phyloP scores from a whole-genome alignment of 2,888 invertebrate species.

The Drosophila gaucha region DNA sequence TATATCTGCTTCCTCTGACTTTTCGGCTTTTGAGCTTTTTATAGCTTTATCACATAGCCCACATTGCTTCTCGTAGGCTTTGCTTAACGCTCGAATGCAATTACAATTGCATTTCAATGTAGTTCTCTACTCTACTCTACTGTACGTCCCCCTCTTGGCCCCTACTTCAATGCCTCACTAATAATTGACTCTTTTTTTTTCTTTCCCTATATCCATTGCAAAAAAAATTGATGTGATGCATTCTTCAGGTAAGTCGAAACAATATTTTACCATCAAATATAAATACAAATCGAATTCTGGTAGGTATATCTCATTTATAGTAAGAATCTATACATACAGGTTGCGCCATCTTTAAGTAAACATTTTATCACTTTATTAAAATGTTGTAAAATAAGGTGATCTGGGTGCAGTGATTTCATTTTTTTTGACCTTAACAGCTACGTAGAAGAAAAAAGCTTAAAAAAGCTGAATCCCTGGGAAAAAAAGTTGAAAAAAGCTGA shows the following conservation, averaged over 20 bases:
- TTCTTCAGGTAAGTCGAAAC: conserved; percentile 9
- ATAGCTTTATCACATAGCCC: conserved; percentile 37
- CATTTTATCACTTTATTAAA: too few relatives aligned
- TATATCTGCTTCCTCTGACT: not conserved
- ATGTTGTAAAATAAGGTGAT: too few relatives aligned
- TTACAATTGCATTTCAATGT: conserved; percentile 17
- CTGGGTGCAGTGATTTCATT: too few relatives aligned
- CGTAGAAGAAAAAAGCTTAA: too few relatives aligned
- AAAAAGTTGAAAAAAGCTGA: too few relatives aligned
- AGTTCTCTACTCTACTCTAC: not conserved
- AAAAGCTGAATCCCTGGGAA: too few relatives aligned
- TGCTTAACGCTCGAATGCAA: conserved; percentile 37
- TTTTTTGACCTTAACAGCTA: too few relatives aligned
- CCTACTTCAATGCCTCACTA: conserved; percentile 17
- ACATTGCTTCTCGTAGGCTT: conserved; percentile 44
- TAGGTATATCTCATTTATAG: too few relatives aligned
- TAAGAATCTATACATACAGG: too few relatives aligned
- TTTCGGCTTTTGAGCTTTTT: conserved; percentile 19
- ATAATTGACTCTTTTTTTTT: conserved; percentile 18
- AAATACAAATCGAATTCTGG: not conserved
- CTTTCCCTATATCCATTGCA: not conserved
- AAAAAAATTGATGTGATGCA: not conserved
- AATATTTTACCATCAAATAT: not conserved
- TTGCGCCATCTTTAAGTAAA: too few relatives aligned
- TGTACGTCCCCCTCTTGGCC: not conserved